Evolutionary conservation across 2,113 vertebrate genomes (phyloP).

Genomic region (Nycticorax nycticorax): DNA sequence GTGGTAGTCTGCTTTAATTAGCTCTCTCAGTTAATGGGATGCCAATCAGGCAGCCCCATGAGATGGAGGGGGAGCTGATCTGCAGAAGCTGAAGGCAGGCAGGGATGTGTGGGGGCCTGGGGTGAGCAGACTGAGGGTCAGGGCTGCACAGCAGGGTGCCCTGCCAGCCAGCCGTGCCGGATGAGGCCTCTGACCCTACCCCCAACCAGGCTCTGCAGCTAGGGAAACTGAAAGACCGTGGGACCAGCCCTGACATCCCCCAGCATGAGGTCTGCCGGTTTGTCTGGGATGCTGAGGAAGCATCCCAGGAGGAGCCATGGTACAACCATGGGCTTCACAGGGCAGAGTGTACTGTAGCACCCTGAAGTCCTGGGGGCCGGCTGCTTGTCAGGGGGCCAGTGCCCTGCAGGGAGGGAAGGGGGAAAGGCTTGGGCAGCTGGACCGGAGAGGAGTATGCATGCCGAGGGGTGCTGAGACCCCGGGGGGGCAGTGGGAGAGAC

Average conservation of each 20-base stretch:
- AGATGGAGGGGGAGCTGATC: background rate
- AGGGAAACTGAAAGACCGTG: background rate
- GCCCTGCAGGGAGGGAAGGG: background rate
- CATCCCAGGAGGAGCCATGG: background rate
- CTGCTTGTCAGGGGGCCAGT: background rate
- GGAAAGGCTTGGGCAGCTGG: background rate
- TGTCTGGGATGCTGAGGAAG: background rate
- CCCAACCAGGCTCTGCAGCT: background rate
- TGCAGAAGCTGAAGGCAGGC: background rate
- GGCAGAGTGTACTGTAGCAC: background rate
- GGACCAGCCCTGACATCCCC: background rate
- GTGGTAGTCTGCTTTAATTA: slow-evolving; percentile 58
- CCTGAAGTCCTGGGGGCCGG: background rate
- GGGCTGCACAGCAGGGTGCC: background rate
- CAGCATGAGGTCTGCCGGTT: background rate
- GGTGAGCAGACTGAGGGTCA: background rate
- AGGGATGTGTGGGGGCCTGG: background rate
- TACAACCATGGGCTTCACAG: background rate
- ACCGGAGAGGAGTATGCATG: fast-evolving
- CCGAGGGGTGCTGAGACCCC: background rate
- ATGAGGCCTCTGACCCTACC: background rate
- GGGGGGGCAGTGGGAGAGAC: background rate
- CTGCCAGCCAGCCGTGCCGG: background rate
- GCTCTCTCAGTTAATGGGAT: slow-evolving; percentile 37
- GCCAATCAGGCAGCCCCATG: slow-evolving; percentile 19